Conservation (phyloP, 2,888 invertebrate species). For the Lomographa bimaculata region DNA sequence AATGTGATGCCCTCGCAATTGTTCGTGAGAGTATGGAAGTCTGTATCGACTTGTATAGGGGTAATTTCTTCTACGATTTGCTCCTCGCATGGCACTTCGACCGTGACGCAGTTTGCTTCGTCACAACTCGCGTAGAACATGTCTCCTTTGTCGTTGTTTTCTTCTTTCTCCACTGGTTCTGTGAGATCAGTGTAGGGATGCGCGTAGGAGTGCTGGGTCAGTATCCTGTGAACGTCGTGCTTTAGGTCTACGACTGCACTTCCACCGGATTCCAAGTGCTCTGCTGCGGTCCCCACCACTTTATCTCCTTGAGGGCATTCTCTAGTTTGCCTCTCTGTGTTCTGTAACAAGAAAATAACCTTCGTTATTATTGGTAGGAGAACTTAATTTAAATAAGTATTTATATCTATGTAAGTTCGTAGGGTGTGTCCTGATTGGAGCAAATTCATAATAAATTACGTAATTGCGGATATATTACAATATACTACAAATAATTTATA, state of each 20-base stretch:
- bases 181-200: constrained; percentile 66
- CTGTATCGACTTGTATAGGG: constrained; percentile 55
- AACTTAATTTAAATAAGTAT: no score
- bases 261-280: constrained; percentile 92
- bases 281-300: constrained; percentile 95
- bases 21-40: constrained; percentile 52
- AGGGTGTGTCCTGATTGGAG: no score
- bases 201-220: constrained; percentile 79
- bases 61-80: constrained; percentile 60
- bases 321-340: constrained; percentile 64
- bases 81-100: constrained; percentile 86
- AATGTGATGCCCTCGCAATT: constrained; percentile 53
- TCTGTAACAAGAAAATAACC: constrained; percentile 47
- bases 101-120: constrained; percentile 88
- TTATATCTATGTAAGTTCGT: no score
- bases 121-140: constrained; percentile 89
- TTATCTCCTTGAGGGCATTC: constrained; percentile 81
- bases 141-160: constrained; percentile 78
- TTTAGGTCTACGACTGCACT: constrained; percentile 76
- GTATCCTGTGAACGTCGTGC: constrained; percentile 74
- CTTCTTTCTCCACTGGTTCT: constrained; percentile 55
- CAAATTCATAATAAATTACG: no score
- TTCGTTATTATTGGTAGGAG: no score
- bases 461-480: no score
- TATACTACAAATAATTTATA: no score